Base-by-base conservation (phyloP, 1,140 invertebrate species). In the Dermatophagoides farinae region DNA sequence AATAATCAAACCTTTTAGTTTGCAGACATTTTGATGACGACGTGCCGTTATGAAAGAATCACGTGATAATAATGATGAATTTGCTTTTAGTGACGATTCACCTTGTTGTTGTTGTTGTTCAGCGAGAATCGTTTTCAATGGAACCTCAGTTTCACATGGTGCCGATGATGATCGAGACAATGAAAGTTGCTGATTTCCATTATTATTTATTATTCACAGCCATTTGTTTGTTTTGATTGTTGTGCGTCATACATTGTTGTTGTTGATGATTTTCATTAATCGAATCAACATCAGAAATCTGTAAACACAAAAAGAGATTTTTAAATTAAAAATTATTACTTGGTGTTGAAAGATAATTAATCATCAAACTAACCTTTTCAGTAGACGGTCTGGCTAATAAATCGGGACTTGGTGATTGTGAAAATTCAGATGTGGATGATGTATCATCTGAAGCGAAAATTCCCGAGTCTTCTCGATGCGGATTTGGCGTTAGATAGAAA, bases 1-100 rank as follows among this genome's bases (percentile, higher is more conserved):
- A 67, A 90, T 89, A 10, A 88, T 82, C 62, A 90, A 71, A 5
- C 86, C 86, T 67, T 85, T 75, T 25, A 90, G 70, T 72, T 89
- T 89, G 2, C 83, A 85, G 67, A 86, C 79, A 23, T 81, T 83
- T 66, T 82, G 81, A 65, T 81, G 78, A 49, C 85, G 75, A 69
- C 86, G 84, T 69, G 88, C 86, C 63, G 85, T 79, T 58, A 85
- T 67, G 62, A 79, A 77, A 5, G 67, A 67, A 43, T 63, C 60
- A 51, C 64, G 65, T 16, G 62, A 18, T 20, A 38, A 12, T 6
- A 59, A 46, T 54, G 46, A n/a, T 54, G 46, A 25, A 14, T 16
- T 47, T 47, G n/a, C 31, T 47, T n/a, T n/a, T n/a, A n/a, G n/a
- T n/a, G n/a, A n/a, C n/a, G n/a, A n/a, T n/a, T n/a, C n/a, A n/a